Conservation (phyloP, 2,797 vertebrate genomes). For the Neomorphus geoffroyi region DNA sequence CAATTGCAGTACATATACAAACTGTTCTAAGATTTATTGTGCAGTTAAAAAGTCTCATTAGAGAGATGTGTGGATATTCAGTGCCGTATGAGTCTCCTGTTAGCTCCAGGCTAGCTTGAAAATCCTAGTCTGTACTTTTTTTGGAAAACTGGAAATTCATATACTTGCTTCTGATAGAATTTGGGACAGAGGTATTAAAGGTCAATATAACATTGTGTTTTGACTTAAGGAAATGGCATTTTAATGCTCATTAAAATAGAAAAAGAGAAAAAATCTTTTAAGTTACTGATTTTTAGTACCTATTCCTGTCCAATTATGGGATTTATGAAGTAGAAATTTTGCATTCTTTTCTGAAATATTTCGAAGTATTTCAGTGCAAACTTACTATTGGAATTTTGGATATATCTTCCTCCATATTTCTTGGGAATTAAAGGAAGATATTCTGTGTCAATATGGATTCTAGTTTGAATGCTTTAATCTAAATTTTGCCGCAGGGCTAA, state of each 20-base stretch:
- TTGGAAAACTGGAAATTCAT: background rate
- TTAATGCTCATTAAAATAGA: background rate
- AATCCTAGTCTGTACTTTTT: background rate
- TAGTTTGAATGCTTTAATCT: background rate
- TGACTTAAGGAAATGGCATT: background rate
- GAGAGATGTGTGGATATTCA: conserved; percentile 16
- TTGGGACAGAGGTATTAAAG: background rate
- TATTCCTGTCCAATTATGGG: background rate
- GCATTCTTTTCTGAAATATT: background rate
- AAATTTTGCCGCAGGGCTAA: background rate
- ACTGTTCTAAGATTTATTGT: conserved; percentile 35
- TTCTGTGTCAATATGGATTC: background rate
- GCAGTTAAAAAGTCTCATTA: conserved; percentile 51
- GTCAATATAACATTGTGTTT: background rate
- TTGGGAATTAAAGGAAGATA: background rate
- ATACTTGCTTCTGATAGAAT: background rate
- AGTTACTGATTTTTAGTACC: background rate
- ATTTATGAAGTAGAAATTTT: background rate
- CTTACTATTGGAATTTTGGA: rapidly evolving
- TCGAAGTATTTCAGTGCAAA: background rate
- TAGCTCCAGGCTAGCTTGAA: background rate
- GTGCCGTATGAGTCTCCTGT: background rate
- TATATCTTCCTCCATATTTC: background rate
- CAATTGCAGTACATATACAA: conserved; percentile 10
- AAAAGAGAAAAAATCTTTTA: background rate